Percentiles rank a stretch among this genome's conserved stretches.
Evolutionary conservation across 2,888 invertebrate species (phyloP).

Genomic region (Nesidiocoris tenuis): DNA sequence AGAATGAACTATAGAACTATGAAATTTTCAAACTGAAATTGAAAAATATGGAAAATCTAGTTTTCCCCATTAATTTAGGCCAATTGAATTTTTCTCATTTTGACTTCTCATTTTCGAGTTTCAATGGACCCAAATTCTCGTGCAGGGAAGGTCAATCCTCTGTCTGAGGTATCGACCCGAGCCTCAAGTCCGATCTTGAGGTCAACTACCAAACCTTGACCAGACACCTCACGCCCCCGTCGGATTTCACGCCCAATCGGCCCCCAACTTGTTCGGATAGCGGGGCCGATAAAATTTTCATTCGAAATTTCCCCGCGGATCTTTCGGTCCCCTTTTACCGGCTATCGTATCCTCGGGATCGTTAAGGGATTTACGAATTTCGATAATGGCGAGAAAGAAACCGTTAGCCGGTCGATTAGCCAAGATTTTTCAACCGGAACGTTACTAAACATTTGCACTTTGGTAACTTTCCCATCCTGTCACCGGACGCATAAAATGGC

Average conservation of each 20-base stretch:
- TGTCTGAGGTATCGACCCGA: too few relatives aligned
- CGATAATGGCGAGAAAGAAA: conserved; percentile 1
- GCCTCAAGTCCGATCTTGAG: background rate
- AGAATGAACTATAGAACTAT: too few relatives aligned
- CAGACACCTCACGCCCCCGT: conserved; percentile 14
- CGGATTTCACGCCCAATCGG: conserved; percentile 30
- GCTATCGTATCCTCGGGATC: too few relatives aligned
- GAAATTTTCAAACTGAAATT: too few relatives aligned
- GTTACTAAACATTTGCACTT: background rate
- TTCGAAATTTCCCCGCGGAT: background rate
- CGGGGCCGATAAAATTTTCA: conserved; percentile 5
- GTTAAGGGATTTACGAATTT: conserved; percentile 18
- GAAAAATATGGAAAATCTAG: too few relatives aligned
- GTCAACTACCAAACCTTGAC: background rate
- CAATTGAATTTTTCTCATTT: too few relatives aligned
- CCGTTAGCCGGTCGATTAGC: conserved; percentile 10
- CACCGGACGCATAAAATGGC: background rate
- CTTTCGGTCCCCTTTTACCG: conserved; percentile 1
- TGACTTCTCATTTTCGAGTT: too few relatives aligned
- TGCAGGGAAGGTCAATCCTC: too few relatives aligned
- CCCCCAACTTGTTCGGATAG: conserved; percentile 18
- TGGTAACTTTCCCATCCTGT: background rate
- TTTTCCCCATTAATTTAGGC: too few relatives aligned
- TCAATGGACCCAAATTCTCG: too few relatives aligned
- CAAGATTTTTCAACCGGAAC: conserved; percentile 2